phyloP scores from a whole-genome alignment of 2,113 vertebrate genomes.

The Centropristis striata region DNA sequence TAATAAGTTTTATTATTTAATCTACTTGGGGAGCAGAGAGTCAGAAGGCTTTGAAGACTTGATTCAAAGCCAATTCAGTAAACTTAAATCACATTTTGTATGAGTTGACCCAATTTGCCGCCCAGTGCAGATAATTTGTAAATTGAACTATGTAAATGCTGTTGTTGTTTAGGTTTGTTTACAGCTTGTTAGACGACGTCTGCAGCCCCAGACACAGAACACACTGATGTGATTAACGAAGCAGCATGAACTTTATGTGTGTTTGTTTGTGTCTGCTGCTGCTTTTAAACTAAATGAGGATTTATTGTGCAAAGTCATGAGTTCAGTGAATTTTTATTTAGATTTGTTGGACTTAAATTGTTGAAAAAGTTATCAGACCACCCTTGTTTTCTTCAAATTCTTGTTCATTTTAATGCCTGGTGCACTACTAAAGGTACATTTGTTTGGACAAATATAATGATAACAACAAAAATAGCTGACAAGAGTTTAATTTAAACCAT shows the following conservation, averaged over 20 bases:
- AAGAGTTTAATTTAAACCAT: too few relatives aligned
- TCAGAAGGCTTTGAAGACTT: background rate
- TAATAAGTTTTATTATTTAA: background rate
- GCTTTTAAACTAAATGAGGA: background rate
- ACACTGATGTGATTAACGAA: conserved; percentile 14
- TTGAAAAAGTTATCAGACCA: too few relatives aligned
- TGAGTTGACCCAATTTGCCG: background rate
- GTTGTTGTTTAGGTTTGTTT: conserved; percentile 33
- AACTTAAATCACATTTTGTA: background rate
- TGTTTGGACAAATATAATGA: too few relatives aligned
- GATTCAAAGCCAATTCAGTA: background rate
- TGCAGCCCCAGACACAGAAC: conserved; percentile 17
- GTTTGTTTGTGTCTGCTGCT: conserved; percentile 14
- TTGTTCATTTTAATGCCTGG: too few relatives aligned
- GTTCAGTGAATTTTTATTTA: background rate
- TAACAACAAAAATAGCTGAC: too few relatives aligned
- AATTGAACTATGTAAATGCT: background rate
- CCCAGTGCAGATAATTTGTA: background rate
- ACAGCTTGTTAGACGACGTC: conserved; percentile 10
- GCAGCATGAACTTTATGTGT: conserved; percentile 48
- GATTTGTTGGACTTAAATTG: too few relatives aligned
- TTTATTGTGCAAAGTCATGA: background rate
- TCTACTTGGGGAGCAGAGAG: background rate
- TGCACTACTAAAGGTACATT: too few relatives aligned
- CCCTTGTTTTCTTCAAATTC: background rate